Evolutionary conservation across 2,888 invertebrate genomes (phyloP), one percentile per base, ranked within the genome.

Genomic region (Xanthorhoe designata): DNA sequence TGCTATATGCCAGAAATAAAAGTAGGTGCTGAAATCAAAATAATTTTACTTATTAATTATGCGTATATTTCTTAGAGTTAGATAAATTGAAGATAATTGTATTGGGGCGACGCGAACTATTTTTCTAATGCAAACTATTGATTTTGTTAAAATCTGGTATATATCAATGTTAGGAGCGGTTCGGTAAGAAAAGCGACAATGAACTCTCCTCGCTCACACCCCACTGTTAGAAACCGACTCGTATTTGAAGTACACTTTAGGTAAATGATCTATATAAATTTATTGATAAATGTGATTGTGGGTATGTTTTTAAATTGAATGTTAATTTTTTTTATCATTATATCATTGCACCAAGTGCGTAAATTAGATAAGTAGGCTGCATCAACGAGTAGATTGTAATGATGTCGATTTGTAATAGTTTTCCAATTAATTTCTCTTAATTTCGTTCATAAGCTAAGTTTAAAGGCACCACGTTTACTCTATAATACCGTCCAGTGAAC

Each of bases 401-500:
- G 38, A 75, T 78, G 75, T 78, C 78, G 75, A 80, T 65, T 52
- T 62, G 68, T 80, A 76, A 80, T 78, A 79, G 65, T 79, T 77
- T 80, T 81, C 75, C 74, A 78, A 80, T 79, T 64, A 64, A 74
- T 81, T 82, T 80, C 76, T 79, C 78, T 82, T 82, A 80, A 79
- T 81, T 79, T 80, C 78, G 81, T 81, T 77, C 72, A 69, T 79
- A 79, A 77, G 80, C 77, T 82, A 78, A 83, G 77, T 78, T 77
- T 78, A 78, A 79, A 77, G 80, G 84, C 89, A 89, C 86, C 84
- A 83, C 82, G 78, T 67, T 83, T 87, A 87, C 82, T 89, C 82
- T 87, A 78, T 83, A 84, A 90, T 86, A 91, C 92, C 92, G 92
- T 92, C 92, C 92, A 92, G 90, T 91, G 87, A 90, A 84, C 81